Percentiles rank a stretch among this genome's conserved stretches.
phyloP scores from a whole-genome alignment of 1,140 invertebrate genomes.

The Drosophila teissieri region DNA sequence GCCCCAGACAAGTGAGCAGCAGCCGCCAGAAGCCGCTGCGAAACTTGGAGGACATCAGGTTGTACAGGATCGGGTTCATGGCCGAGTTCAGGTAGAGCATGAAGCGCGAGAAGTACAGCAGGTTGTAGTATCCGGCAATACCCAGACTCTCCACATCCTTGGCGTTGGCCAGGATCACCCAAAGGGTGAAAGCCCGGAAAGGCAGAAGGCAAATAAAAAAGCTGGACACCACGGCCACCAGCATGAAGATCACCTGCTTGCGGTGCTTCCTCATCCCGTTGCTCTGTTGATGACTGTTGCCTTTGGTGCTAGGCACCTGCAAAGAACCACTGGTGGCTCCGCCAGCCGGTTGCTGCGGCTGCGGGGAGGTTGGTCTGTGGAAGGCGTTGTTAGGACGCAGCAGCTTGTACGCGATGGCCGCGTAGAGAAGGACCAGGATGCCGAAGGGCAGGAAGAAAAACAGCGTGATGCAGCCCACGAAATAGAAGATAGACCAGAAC shows the following conservation, averaged over 20 bases:
- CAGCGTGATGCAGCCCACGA: slow-evolving; percentile 90
- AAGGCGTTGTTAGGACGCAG: slow-evolving; percentile 85
- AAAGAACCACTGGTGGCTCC: not conserved
- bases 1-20: slow-evolving; percentile 66
- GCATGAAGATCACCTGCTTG: slow-evolving; percentile 93
- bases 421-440: slow-evolving; percentile 93
- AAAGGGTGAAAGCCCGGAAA: slow-evolving; percentile 93
- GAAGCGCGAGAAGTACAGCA: slow-evolving; percentile 93
- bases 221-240: slow-evolving; percentile 93
- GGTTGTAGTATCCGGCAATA: slow-evolving; percentile 92
- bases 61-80: slow-evolving; percentile 95
- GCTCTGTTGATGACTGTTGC: slow-evolving; percentile 76
- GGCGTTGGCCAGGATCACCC: slow-evolving; percentile 90
- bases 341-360: slow-evolving; percentile 44
- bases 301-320: slow-evolving; percentile 41
- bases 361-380: slow-evolving; percentile 84
- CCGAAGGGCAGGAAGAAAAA: slow-evolving; percentile 94
- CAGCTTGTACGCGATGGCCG: slow-evolving; percentile 91
- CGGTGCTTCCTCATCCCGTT: slow-evolving; percentile 86
- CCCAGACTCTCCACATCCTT: slow-evolving; percentile 88
- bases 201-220: slow-evolving; percentile 96
- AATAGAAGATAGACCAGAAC: slow-evolving; percentile 91
- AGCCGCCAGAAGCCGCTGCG: slow-evolving; percentile 89
- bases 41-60: slow-evolving; percentile 95
- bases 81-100: slow-evolving; percentile 96